Conservation (phyloP, 2,888 invertebrate species). For the Lypha dubia region DNA sequence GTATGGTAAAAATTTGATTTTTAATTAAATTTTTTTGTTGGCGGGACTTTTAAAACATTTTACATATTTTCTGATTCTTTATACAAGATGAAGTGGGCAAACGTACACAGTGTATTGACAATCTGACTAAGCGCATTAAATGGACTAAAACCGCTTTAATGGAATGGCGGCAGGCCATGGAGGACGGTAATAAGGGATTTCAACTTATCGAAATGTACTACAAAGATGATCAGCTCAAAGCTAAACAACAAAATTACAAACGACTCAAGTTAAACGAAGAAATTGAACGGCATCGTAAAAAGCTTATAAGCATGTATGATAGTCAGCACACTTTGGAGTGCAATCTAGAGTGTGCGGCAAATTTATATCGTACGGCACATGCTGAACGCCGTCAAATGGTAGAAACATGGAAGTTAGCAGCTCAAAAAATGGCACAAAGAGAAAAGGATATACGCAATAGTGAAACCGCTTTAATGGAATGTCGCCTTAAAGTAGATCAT, state of each 20-base stretch:
- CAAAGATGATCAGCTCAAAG: conserved; percentile 88
- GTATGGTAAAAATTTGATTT: too few relatives aligned
- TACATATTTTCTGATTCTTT: conserved; percentile 2
- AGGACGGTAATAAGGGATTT: conserved; percentile 88
- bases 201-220: conserved; percentile 89
- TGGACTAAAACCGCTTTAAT: conserved; percentile 86
- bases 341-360: conserved; percentile 84
- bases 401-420: conserved; percentile 89
- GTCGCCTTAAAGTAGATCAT: conserved; percentile 78
- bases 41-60: too few relatives aligned
- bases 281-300: conserved; percentile 83
- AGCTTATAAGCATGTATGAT: conserved; percentile 83
- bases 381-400: conserved; percentile 88
- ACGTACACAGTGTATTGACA: conserved; percentile 86
- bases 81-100: conserved; percentile 84
- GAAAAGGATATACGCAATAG: conserved; percentile 87
- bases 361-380: conserved; percentile 85
- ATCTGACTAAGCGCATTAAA: conserved; percentile 87
- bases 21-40: too few relatives aligned
- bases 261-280: conserved; percentile 85
- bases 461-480: conserved; percentile 81
- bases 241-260: conserved; percentile 86
- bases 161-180: conserved; percentile 89
- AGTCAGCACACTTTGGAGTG: conserved; percentile 85
- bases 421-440: conserved; percentile 88